Percentiles rank a stretch among this genome's conserved stretches.
Evolutionary conservation across 2,113 vertebrate species (phyloP).

Genomic region (Neoarius graeffei): DNA sequence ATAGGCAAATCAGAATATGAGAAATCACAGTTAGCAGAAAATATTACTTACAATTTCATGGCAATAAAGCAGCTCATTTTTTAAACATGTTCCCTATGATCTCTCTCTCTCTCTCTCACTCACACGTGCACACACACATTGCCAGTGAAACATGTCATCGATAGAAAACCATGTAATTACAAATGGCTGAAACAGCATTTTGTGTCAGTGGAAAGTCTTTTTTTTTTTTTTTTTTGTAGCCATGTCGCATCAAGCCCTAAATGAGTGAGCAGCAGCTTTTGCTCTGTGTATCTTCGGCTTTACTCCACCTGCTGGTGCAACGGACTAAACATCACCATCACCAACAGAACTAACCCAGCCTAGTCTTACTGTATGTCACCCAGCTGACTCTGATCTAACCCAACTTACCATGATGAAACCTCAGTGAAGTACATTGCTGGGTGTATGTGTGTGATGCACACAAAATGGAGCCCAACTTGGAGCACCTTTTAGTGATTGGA

Average conservation of each 20-base stretch:
- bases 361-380: not conserved
- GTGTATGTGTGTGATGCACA: slow-evolving; percentile 30
- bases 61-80: slow-evolving; percentile 21
- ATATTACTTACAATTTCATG: slow-evolving; percentile 16
- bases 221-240: no score
- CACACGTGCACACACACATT: not conserved
- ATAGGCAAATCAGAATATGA: slow-evolving; percentile 33
- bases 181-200: not conserved
- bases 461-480: slow-evolving; percentile 65
- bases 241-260: not conserved
- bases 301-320: slow-evolving; percentile 29
- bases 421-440: not conserved
- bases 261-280: not conserved
- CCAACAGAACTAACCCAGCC: not conserved
- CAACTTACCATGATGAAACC: not conserved
- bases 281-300: not conserved
- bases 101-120: not conserved
- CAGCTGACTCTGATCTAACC: not conserved
- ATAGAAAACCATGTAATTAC: not conserved
- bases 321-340: not conserved
- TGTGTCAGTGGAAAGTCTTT: not conserved
- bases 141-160: not conserved
- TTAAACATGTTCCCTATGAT: not conserved
- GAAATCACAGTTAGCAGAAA: slow-evolving; percentile 24
- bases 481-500: not conserved